Base-by-base conservation (phyloP, 1,140 invertebrate genomes). In the Heterodera schachtii region DNA sequence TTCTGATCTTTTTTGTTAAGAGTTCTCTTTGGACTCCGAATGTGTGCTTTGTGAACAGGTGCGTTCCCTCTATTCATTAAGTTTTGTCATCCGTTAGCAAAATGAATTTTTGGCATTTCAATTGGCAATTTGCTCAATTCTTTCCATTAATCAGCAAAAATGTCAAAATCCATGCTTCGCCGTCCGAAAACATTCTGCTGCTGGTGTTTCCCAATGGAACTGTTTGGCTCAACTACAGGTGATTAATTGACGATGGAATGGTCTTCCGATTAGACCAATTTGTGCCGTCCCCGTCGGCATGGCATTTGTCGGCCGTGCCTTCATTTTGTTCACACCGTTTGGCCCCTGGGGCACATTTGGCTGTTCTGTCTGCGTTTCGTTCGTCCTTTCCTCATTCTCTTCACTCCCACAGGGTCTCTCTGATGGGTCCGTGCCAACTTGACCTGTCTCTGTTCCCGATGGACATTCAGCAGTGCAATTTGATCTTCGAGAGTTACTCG, bases 401-500 rank as follows among this genome's bases (percentile, higher is more conserved):
- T 52, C 52, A n/a, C 43, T 19, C 16, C 19, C 46, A 6, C 52
- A 73, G 87, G 60, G 87, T 88, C 6, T 80, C 71, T 57, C 79
- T 88, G 3, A 81, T 82, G 57, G 87, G 87, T 6, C 87, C 87
- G 0, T 89, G 87, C 76, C 84, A 87, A 78, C 77, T 89, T 13
- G 88, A 88, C 66, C 67, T 84, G 73, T 85, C 73, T 1, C 73
- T 82, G 13, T 84, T 84, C 43, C 75, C 81, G 1, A 88, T 89
- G 87, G 87, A 89, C 70, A 47, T 82, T 13, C 88, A 90, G 77
- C 84, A 84, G 67, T 89, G 87, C 76, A 88, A 87, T 81, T 77
- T 90, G 41, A 79, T 89, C 52, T 89, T 89, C 73, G 87, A 88
- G 85, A 83, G 81, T 78, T 89, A 89, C 77, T 87, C 86, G 11